Percentiles rank a stretch among this genome's conserved stretches.
Conservation (phyloP, 2,888 invertebrate species). For the Drosophila acutilabella region DNA sequence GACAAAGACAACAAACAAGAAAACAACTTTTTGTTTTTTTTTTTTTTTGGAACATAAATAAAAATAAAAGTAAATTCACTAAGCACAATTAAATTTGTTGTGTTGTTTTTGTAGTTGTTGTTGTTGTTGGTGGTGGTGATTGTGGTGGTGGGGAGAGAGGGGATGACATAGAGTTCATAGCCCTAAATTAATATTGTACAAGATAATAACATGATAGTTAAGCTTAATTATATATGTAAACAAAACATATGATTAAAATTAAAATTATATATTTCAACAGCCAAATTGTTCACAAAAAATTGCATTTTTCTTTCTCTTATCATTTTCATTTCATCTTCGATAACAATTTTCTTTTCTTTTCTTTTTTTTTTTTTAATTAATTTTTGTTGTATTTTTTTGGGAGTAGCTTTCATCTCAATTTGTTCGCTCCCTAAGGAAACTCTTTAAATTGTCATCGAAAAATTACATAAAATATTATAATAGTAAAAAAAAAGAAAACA, state of each 20-base stretch:
- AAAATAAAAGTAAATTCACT: constrained; percentile 51
- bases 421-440: constrained; percentile 20
- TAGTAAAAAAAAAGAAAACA: background rate
- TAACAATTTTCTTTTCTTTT: constrained; percentile 55
- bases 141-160: background rate
- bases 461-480: constrained; percentile 18
- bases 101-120: background rate
- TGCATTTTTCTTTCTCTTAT: constrained; percentile 61
- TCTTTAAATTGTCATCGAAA: constrained; percentile 20
- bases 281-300: constrained; percentile 81
- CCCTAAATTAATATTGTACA: constrained; percentile 37
- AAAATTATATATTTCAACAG: constrained; percentile 79
- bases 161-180: background rate
- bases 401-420: background rate
- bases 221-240: constrained; percentile 27
- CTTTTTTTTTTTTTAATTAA: constrained; percentile 5
- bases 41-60: constrained; percentile 2
- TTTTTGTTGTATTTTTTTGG: too few relatives aligned
- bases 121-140: background rate
- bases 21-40: constrained; percentile 14
- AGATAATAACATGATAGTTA: constrained; percentile 47
- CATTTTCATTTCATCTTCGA: constrained; percentile 27
- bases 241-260: constrained; percentile 52
- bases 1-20: constrained; percentile 32
- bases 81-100: constrained; percentile 38